These are phyloP conservation scores for Eulemur macaco DNA, from an alignment of 2,113 vertebrate genomes.

Conservation along the genomic window DNA sequence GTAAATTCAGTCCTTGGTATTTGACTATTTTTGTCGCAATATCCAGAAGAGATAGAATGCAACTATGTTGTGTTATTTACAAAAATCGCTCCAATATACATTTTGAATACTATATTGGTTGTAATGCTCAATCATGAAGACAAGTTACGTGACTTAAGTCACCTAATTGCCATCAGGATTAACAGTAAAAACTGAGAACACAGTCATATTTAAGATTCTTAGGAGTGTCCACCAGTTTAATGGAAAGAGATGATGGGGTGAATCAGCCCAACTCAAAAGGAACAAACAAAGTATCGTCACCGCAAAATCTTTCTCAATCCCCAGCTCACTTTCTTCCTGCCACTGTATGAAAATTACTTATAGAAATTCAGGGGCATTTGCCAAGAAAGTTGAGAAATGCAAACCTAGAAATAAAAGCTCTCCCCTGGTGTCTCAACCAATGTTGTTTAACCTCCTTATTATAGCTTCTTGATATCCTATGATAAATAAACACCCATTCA, in stretches of 20 bases:
- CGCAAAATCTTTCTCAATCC: not conserved
- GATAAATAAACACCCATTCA: not conserved
- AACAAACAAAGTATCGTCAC: not conserved
- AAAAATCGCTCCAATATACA: not conserved
- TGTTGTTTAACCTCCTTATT: not conserved
- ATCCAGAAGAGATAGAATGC: not conserved
- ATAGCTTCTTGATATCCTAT: not conserved
- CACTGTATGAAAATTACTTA: not conserved
- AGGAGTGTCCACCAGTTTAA: not conserved
- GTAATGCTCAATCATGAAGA: not conserved
- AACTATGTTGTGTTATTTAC: not conserved
- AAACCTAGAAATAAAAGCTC: not conserved
- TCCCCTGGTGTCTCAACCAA: not conserved
- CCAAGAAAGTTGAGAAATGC: not conserved
- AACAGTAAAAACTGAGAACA: not conserved
- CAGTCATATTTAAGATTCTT: not conserved
- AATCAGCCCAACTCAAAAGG: not conserved
- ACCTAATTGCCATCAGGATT: not conserved
- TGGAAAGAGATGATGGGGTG: not conserved
- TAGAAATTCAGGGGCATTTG: not conserved
- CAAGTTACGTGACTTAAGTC: not conserved
- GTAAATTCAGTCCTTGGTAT: not conserved
- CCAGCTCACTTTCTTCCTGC: not conserved
- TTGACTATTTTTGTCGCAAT: not conserved
- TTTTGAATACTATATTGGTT: not conserved